Conservation (phyloP, 2,888 invertebrate genomes). For the Odontocerum albicorne region DNA sequence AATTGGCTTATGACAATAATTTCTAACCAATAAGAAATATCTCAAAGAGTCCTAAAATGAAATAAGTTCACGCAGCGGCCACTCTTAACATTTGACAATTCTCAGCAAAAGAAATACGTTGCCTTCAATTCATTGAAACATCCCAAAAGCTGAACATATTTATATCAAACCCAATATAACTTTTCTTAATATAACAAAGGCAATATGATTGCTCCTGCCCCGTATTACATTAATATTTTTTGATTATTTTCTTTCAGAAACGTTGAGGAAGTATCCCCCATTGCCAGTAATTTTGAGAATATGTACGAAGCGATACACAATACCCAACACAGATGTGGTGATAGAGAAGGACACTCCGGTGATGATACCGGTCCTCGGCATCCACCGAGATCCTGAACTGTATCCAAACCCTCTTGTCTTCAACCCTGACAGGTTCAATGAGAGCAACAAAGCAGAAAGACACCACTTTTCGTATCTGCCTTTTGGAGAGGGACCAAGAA, state of each 20-base stretch:
- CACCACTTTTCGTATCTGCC: slow-evolving; percentile 39
- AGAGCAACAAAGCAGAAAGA: slow-evolving; percentile 39
- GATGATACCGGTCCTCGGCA: slow-evolving; percentile 40
- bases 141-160: too few species aligned
- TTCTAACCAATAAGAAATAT: too few species aligned
- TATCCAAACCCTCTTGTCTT: slow-evolving; percentile 43
- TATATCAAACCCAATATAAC: too few species aligned
- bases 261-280: slow-evolving; percentile 44
- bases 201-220: too few species aligned
- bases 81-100: too few species aligned
- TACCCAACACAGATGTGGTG: slow-evolving; percentile 37
- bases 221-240: too few species aligned
- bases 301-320: slow-evolving; percentile 38
- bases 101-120: too few species aligned
- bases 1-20: too few species aligned
- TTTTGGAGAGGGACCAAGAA: slow-evolving; percentile 40
- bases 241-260: slow-evolving; percentile 39
- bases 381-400: slow-evolving; percentile 42
- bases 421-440: slow-evolving; percentile 43
- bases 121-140: too few species aligned
- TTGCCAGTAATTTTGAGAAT: slow-evolving; percentile 38
- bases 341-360: slow-evolving; percentile 41
- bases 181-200: too few species aligned
- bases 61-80: too few species aligned
- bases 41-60: too few species aligned